These are phyloP conservation scores for Psilopsiagon aymara DNA, from an alignment of 2,113 vertebrate genomes.

Conservation along the genomic window DNA sequence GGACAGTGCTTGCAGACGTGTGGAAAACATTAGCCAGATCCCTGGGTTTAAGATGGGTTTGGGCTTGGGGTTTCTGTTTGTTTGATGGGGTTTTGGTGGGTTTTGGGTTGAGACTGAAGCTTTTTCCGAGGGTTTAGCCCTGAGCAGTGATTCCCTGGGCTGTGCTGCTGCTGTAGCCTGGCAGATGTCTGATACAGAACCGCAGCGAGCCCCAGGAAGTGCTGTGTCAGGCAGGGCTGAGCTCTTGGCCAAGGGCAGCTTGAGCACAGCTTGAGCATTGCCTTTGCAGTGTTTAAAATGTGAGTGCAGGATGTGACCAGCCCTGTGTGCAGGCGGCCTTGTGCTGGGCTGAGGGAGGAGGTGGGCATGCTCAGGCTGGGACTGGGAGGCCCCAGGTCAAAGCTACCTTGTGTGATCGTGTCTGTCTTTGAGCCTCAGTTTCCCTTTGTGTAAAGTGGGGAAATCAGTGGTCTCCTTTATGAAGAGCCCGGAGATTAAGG, in stretches of 20 bases:
- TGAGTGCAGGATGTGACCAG: not conserved
- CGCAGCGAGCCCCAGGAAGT: not conserved
- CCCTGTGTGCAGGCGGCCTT: not conserved
- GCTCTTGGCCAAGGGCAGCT: not conserved
- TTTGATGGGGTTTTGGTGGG: not conserved
- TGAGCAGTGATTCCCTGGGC: not conserved
- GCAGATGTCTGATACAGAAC: not conserved
- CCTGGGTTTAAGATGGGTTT: not conserved
- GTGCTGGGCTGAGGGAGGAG: not conserved
- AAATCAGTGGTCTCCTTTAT: not conserved
- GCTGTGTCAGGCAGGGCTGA: not conserved
- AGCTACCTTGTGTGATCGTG: accelerated
- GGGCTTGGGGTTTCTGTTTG: not conserved
- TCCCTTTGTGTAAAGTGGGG: not conserved
- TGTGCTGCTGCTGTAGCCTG: not conserved
- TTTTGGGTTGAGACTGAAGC: not conserved
- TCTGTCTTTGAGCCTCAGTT: not conserved
- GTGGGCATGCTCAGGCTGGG: not conserved
- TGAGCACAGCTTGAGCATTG: accelerated
- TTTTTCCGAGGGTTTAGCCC: not conserved
- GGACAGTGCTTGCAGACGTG: not conserved
- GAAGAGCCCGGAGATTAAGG: not conserved
- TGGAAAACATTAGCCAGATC: slow-evolving; percentile 45
- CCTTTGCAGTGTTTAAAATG: not conserved
- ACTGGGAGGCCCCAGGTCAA: not conserved